These are phyloP conservation scores for Alcis repandata DNA, from an alignment of 2,888 invertebrate genomes.

Conservation along the genomic window DNA sequence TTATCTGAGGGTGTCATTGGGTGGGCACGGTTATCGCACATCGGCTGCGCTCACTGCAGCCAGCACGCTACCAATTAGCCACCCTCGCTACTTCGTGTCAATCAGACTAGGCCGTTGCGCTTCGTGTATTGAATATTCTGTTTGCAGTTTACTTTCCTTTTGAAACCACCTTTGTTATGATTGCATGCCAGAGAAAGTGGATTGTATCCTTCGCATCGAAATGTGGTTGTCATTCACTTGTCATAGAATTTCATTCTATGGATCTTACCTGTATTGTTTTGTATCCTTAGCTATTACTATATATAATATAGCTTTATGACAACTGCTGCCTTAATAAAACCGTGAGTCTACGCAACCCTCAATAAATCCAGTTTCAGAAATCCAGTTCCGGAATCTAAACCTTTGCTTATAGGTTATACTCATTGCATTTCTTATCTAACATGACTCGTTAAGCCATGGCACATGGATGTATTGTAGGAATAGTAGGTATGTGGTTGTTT, in stretches of 20 bases:
- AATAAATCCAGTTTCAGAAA: too few relatives aligned
- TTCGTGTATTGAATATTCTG: background rate
- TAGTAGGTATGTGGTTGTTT: slow-evolving; percentile 18
- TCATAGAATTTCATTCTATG: too few relatives aligned
- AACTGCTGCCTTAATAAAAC: too few relatives aligned
- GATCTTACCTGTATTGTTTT: too few relatives aligned
- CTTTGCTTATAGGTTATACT: too few relatives aligned
- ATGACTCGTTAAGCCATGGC: slow-evolving; percentile 7
- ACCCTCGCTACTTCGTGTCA: slow-evolving; percentile 51
- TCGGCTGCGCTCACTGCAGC: slow-evolving; percentile 87
- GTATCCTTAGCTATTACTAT: too few relatives aligned
- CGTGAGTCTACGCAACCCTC: too few relatives aligned
- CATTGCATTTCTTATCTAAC: slow-evolving; percentile 10
- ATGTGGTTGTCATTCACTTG: too few relatives aligned
- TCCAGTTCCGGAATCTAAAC: too few relatives aligned
- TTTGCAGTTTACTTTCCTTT: background rate
- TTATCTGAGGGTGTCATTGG: slow-evolving; percentile 75
- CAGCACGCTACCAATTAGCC: slow-evolving; percentile 89
- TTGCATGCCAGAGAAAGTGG: too few relatives aligned
- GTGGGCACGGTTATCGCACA: slow-evolving; percentile 64
- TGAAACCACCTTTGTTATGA: background rate
- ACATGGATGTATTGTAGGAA: slow-evolving; percentile 13
- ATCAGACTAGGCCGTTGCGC: slow-evolving; percentile 46
- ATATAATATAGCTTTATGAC: too few relatives aligned
- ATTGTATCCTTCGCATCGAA: too few relatives aligned